Conservation (phyloP, 2,113 vertebrate genomes). For the Pterocles burchelli region DNA sequence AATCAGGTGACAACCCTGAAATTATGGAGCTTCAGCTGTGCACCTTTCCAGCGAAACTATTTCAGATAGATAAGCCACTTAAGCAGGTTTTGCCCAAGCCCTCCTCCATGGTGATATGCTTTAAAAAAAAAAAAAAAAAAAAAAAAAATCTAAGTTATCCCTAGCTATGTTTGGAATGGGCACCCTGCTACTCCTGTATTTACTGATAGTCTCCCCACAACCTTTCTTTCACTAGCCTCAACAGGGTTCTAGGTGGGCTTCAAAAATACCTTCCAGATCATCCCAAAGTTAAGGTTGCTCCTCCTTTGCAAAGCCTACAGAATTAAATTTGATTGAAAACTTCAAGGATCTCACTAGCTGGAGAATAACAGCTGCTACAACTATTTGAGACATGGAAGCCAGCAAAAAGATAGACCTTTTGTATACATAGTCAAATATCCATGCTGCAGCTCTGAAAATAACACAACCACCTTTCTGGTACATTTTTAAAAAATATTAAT, state of each 20-base stretch:
- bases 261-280: background rate
- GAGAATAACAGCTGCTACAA: background rate
- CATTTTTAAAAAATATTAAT: background rate
- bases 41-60: background rate
- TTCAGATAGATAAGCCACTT: background rate
- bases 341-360: background rate
- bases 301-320: background rate
- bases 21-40: background rate
- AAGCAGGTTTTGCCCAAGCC: background rate
- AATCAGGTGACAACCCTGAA: background rate
- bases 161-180: background rate
- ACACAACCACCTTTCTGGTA: no score
- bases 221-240: background rate
- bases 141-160: background rate
- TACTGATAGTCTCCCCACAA: background rate
- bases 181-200: background rate
- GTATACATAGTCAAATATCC: background rate
- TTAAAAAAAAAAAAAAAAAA: no score
- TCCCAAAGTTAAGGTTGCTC: background rate
- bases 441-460: background rate
- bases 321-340: background rate
- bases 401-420: background rate
- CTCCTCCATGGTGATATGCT: background rate
- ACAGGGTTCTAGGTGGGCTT: background rate
- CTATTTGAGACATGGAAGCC: background rate